Evolutionary conservation across 2,888 invertebrate genomes (phyloP), one percentile per base, ranked within the genome.

Genomic region (Caenorhabditis sp.): DNA sequence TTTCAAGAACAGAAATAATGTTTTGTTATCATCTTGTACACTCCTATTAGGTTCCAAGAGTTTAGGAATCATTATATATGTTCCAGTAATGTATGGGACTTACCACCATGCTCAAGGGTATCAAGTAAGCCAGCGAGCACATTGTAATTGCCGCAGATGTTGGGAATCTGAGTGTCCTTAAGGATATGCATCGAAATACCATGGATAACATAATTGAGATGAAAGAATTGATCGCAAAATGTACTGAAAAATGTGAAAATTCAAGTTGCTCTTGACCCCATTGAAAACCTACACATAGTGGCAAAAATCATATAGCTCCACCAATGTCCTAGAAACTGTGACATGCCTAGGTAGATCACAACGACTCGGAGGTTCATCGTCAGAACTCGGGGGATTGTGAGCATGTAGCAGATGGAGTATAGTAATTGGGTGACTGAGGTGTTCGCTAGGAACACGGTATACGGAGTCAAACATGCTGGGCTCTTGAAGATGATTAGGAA

Each of bases 291-390:
- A 73, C 73, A 59, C 73, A 73, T 69, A 21, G 66, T 62, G 4
- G 50, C 56, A n/a, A 73, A 73, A 20, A 73, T 54, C 73, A 73
- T 73, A 56, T 73, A 73, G 20, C 73, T 66, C 73, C 73, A 73
- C 69, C 69, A 73, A 43, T 62, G 68, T 7, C 73, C 73, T 14
- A 73, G 31, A 27, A 60, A 73, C 38, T 73, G 73, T 12, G 73
- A 63, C 7, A 73, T 52, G 10, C 73, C 73, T 3, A 73, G 60
- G 12, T 73, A 73, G 52, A 73, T 73, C 38, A 69, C 69, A 2
- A 73, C 73, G 23, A 69, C 69, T 17, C 73, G 65, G 0, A 73
- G 57, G n/a, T 73, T 73, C 7, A 73, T 69, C 8, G 73, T 65
- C 8, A 73, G 65, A n/a, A 73, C 73, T 63, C 73, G 68, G 1